phyloP scores from a whole-genome alignment of 2,888 invertebrate genomes.

The Agriopis aurantiaria region DNA sequence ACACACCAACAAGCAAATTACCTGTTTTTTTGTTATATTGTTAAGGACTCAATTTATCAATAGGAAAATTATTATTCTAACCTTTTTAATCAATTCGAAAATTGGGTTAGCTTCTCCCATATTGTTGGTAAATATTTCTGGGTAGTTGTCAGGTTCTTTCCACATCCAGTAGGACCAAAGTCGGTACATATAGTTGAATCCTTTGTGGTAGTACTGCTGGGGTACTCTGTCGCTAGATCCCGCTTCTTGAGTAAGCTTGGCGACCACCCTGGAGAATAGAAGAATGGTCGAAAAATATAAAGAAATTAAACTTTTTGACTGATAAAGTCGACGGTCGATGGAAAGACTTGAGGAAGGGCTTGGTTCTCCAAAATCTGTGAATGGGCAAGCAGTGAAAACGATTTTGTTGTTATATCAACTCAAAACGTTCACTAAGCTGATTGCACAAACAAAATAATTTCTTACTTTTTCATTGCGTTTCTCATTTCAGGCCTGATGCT shows the following conservation, averaged over 20 bases:
- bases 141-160: conserved; percentile 89
- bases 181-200: conserved; percentile 86
- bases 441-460: not conserved
- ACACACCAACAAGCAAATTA: no score
- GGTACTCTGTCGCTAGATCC: conserved; percentile 57
- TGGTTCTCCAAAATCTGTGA: no score
- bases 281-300: not conserved
- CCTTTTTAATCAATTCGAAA: conserved; percentile 87
- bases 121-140: conserved; percentile 87
- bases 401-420: no score
- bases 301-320: no score
- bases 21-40: no score
- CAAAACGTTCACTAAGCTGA: no score
- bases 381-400: no score
- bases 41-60: no score
- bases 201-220: conserved; percentile 68
- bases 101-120: conserved; percentile 81
- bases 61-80: conserved; percentile 30
- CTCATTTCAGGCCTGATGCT: conserved; percentile 89
- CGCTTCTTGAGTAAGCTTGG: conserved; percentile 59
- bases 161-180: conserved; percentile 93
- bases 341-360: no score
- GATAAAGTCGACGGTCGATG: no score
- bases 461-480: conserved; percentile 86
- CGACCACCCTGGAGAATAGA: conserved; percentile 60